Conservation (phyloP, 2,888 invertebrate species). For the Tiliacea citrago region DNA sequence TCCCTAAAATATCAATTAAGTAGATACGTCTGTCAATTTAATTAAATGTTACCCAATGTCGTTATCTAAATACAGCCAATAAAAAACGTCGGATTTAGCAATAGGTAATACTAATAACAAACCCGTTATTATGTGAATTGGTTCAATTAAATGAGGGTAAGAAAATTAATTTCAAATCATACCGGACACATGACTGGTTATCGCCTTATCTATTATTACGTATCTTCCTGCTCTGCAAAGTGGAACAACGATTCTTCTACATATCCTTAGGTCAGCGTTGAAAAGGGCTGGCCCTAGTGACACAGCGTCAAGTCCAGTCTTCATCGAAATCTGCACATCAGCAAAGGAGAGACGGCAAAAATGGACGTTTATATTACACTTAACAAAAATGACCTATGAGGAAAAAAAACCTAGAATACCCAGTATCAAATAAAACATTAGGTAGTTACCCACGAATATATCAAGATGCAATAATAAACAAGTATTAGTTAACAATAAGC, state of each 20-base stretch:
- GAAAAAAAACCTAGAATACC: no score
- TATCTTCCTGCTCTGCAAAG: neutral
- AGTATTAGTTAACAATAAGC: slow-evolving; percentile 33
- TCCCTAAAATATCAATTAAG: slow-evolving; percentile 58
- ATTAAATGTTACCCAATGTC: slow-evolving; percentile 34
- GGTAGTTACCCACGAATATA: neutral
- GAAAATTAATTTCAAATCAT: slow-evolving; percentile 11
- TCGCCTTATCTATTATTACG: neutral
- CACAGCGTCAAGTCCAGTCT: neutral
- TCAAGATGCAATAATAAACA: slow-evolving; percentile 12
- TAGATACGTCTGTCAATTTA: slow-evolving; percentile 41
- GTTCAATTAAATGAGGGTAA: slow-evolving; percentile 20
- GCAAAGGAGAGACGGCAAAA: neutral
- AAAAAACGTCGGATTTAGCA: slow-evolving; percentile 31
- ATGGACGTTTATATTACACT: neutral
- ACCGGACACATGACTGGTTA: slow-evolving; percentile 47
- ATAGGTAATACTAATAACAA: slow-evolving; percentile 8
- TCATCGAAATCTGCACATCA: neutral
- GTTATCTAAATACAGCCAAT: slow-evolving; percentile 21
- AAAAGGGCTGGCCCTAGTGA: neutral
- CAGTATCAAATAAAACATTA: neutral
- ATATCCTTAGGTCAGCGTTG: neutral
- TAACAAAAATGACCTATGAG: no score
- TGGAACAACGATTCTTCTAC: neutral
- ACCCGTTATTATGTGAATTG: slow-evolving; percentile 16